Evolutionary conservation across 2,113 vertebrate genomes (phyloP), one percentile per base, ranked within the genome.

Genomic region (Aythya baeri): DNA sequence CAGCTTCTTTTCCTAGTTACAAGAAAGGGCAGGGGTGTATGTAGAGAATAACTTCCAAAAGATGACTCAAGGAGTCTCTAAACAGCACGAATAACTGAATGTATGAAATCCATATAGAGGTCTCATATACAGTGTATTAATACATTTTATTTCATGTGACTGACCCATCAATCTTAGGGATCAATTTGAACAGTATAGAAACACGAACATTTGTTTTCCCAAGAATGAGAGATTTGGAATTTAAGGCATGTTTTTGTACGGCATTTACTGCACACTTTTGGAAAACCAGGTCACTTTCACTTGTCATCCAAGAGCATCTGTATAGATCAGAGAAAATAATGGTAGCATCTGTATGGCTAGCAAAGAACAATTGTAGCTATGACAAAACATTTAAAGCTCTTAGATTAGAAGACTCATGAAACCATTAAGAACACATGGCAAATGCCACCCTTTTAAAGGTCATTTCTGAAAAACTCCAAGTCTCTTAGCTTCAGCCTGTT

Each of bases 1-100:
- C 93, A 99, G 97, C 94, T 99, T 99, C 94, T 99, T 99, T 80
- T 99, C 99, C 99, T 99, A 80, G 68, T 72, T 70, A 71, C 71
- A 41, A 43, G 91, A 65, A 59, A 74, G 11, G 87, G 81, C 11
- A 15, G 16, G 16, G 26, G 17, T 38, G 13, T 52, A 25, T 52
- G 50, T 13, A 71, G 75, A 61, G 18, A 79, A 6, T 0, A 52
- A 84, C 4, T 32, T n/a, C 31, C 84, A 9, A n/a, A 83, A 34
- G 20, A 61, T 21, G 22, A 1, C 44, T 23, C n/a, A 16, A 26
- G 13, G 11, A 65, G 49, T 29, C 25, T 44, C 38, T 14, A 29
- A 46, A 74, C 57, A 90, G 18, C 36, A 63, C 9, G 50, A 82
- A 61, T 3, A 57, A 25, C 9, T 50, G 26, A 44, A 66, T 6